These are phyloP conservation scores for Sericinus montela DNA, from an alignment of 2,888 invertebrate species.

Conservation along the genomic window DNA sequence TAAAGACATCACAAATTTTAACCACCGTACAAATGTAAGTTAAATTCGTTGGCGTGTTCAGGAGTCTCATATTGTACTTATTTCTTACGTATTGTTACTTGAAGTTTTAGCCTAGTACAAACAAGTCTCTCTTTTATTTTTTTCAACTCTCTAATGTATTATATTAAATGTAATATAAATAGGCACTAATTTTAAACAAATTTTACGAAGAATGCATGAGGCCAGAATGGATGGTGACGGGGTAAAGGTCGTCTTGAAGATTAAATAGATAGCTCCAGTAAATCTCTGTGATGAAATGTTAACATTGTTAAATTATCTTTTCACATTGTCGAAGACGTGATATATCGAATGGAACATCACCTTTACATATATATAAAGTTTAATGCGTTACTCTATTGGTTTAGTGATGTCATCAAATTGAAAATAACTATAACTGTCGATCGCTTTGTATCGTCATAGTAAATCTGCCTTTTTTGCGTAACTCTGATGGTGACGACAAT, in stretches of 20 bases:
- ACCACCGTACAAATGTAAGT: conserved; percentile 37
- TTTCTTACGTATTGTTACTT: conserved; percentile 35
- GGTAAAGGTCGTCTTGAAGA: conserved; percentile 51
- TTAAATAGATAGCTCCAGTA: conserved; percentile 48
- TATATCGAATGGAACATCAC: conserved; percentile 6
- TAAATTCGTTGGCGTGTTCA: conserved; percentile 41
- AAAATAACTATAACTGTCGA: too few relatives aligned
- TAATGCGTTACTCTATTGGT: too few relatives aligned
- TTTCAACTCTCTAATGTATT: conserved; percentile 76
- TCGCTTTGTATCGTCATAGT: too few relatives aligned
- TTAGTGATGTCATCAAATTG: too few relatives aligned
- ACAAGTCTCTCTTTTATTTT: conserved; percentile 75
- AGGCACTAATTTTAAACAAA: conserved; percentile 39
- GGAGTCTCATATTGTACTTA: conserved; percentile 59
- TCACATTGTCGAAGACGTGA: conserved; percentile 51
- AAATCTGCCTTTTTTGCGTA: too few relatives aligned
- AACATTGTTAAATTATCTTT: conserved; percentile 32
- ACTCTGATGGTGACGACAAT: too few relatives aligned
- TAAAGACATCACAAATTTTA: conserved; percentile 68
- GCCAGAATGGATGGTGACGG: conserved; percentile 60
- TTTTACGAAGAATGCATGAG: conserved; percentile 44
- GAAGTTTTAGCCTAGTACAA: conserved; percentile 73
- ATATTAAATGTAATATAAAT: conserved; percentile 49
- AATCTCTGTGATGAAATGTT: conserved; percentile 74
- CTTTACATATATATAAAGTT: too few relatives aligned